Evolutionary conservation across 2,113 vertebrate genomes (phyloP).

Genomic region (Dasyurus viverrinus): DNA sequence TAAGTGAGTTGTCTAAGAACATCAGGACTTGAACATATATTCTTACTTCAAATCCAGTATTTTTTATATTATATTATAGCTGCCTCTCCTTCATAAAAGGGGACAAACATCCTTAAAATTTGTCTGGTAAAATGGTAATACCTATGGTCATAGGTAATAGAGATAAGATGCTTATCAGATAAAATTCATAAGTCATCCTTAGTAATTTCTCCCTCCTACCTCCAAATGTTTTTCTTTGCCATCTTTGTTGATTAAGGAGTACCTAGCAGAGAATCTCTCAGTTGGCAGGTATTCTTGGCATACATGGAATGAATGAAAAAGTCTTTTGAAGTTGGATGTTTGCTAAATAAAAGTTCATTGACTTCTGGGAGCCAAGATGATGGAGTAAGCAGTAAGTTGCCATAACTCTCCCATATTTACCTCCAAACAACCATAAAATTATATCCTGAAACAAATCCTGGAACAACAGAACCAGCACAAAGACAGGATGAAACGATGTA

Average conservation of each 20-base stretch:
- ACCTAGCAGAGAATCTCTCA: background rate
- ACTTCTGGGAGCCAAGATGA: no score
- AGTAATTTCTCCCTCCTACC: background rate
- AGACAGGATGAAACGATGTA: no score
- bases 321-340: background rate
- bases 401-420: no score
- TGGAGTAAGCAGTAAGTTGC: no score
- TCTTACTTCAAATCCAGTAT: background rate
- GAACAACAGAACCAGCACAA: no score
- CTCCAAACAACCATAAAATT: no score
- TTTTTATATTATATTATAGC: background rate
- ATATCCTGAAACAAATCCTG: no score
- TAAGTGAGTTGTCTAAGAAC: background rate
- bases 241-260: background rate
- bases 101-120: background rate
- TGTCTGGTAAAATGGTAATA: background rate
- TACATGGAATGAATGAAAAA: background rate
- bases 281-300: background rate
- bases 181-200: background rate
- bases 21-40: background rate
- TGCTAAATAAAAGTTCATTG: background rate
- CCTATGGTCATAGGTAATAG: background rate
- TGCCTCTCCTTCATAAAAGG: background rate
- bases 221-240: background rate
- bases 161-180: background rate